These are phyloP conservation scores for Labrus mixtus DNA, from an alignment of 2,113 vertebrate species.

Conservation along the genomic window DNA sequence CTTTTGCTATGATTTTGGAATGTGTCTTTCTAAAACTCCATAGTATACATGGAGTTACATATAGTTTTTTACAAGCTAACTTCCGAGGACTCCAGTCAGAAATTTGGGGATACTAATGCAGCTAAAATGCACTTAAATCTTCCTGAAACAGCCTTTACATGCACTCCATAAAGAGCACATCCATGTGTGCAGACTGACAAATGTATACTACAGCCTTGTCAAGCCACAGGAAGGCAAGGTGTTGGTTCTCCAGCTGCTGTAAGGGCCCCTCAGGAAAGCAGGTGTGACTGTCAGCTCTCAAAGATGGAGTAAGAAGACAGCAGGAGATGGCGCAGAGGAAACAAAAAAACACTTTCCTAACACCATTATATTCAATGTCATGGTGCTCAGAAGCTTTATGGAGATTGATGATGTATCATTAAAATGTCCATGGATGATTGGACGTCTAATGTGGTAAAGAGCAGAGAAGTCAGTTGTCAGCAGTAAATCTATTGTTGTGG, in stretches of 20 bases:
- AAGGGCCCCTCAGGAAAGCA: slow-evolving; percentile 55
- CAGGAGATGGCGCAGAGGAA: slow-evolving; percentile 34
- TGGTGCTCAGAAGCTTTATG: slow-evolving; percentile 31
- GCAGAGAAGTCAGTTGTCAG: slow-evolving; percentile 48
- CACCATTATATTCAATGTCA: slow-evolving; percentile 60
- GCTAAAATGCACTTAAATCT: neutral
- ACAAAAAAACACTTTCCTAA: slow-evolving; percentile 35
- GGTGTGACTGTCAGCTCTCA: slow-evolving; percentile 61
- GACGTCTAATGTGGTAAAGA: slow-evolving; percentile 59
- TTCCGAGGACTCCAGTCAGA: neutral
- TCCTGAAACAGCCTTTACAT: slow-evolving; percentile 14
- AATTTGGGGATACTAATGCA: neutral
- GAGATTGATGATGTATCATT: slow-evolving; percentile 67
- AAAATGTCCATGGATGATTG: slow-evolving; percentile 55
- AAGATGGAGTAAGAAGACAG: slow-evolving; percentile 43
- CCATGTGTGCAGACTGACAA: slow-evolving; percentile 43
- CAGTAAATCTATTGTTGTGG: slow-evolving; percentile 43
- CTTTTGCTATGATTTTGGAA: too few species aligned
- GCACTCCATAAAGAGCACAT: slow-evolving; percentile 37
- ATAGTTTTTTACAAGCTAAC: neutral
- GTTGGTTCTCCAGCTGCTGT: slow-evolving; percentile 64
- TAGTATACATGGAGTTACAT: too few species aligned
- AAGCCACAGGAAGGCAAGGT: slow-evolving; percentile 57
- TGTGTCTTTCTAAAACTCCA: too few species aligned
- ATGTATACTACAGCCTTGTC: slow-evolving; percentile 58